A percentile compares a stretch with the other conserved stretches of the same genome.
These are phyloP conservation scores for Eulemur mongoz DNA, from an alignment of 2,797 vertebrate genomes.

Conservation along the genomic window DNA sequence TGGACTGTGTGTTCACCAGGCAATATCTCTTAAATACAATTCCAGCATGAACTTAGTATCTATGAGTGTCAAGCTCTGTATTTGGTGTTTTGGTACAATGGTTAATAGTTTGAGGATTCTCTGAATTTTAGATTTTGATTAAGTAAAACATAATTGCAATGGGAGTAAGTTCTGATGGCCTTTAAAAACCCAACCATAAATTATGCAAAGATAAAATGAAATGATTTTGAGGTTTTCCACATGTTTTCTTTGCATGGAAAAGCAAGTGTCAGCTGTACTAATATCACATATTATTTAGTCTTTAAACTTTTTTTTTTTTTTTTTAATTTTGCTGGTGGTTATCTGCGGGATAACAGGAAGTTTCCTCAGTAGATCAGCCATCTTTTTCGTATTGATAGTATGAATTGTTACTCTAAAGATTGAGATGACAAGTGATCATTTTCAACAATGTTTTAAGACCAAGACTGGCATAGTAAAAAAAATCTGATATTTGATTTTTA, in stretches of 20 bases:
- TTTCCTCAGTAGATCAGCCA: neutral
- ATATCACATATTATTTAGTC: neutral
- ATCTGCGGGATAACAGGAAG: neutral
- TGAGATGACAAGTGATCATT: neutral
- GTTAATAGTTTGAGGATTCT: conserved; percentile 31
- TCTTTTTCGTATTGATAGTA: neutral
- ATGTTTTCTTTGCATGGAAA: conserved; percentile 27
- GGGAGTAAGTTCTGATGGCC: conserved; percentile 17
- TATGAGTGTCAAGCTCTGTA: neutral
- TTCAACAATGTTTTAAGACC: conserved; percentile 39
- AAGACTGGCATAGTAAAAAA: neutral
- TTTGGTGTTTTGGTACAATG: neutral
- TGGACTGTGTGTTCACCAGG: neutral
- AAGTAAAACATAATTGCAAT: neutral
- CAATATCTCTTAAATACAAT: neutral
- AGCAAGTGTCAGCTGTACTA: neutral
- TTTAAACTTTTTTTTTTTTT: neutral
- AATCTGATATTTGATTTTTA: conserved; percentile 24
- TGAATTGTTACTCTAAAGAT: neutral
- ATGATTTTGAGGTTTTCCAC: conserved; percentile 21
- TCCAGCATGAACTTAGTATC: neutral
- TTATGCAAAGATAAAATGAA: conserved; percentile 27
- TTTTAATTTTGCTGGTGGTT: neutral
- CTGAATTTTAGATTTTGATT: conserved; percentile 22
- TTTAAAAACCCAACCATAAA: conserved; percentile 9